Percentiles rank a stretch among this genome's conserved stretches.
phyloP scores from a whole-genome alignment of 2,888 invertebrate genomes.

The Odontothrips loti region DNA sequence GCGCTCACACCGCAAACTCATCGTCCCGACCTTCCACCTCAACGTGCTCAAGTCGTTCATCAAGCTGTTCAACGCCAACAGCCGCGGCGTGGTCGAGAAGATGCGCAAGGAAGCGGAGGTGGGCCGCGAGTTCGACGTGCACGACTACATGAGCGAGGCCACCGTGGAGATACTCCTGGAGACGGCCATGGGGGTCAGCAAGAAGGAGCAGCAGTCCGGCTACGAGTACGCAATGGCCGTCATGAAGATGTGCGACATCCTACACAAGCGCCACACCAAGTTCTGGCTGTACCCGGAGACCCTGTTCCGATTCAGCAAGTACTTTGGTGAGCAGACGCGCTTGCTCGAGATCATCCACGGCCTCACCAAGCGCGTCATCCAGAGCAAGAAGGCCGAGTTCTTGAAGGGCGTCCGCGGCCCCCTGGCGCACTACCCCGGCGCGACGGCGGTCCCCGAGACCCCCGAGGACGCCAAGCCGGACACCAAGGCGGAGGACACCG shows the following conservation, averaged over 20 bases:
- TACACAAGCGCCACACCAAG: slow-evolving; percentile 28
- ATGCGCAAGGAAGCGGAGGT: slow-evolving; percentile 43
- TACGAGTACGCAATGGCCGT: slow-evolving; percentile 30
- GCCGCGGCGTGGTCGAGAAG: slow-evolving; percentile 46
- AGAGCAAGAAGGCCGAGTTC: no score
- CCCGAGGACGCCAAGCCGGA: no score
- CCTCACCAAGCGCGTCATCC: background rate
- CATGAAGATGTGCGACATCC: slow-evolving; percentile 31
- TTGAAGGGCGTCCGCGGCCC: no score
- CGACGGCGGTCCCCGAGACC: no score
- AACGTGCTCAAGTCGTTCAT: slow-evolving; percentile 53
- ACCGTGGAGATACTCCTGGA: slow-evolving; percentile 50
- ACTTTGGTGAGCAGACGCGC: background rate
- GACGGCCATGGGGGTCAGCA: slow-evolving; percentile 30
- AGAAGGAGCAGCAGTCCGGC: background rate
- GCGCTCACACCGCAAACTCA: slow-evolving; percentile 52
- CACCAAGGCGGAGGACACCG: no score
- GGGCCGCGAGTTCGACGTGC: slow-evolving; percentile 51
- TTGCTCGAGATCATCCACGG: slow-evolving; percentile 28
- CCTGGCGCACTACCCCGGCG: no score
- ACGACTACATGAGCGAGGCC: slow-evolving; percentile 51
- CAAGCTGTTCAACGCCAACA: slow-evolving; percentile 52
- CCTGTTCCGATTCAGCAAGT: slow-evolving; percentile 15
- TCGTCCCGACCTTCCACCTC: slow-evolving; percentile 53
- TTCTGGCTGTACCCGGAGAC: slow-evolving; percentile 25